Conservation (phyloP, 2,797 vertebrate genomes). For the Lemur catta region DNA sequence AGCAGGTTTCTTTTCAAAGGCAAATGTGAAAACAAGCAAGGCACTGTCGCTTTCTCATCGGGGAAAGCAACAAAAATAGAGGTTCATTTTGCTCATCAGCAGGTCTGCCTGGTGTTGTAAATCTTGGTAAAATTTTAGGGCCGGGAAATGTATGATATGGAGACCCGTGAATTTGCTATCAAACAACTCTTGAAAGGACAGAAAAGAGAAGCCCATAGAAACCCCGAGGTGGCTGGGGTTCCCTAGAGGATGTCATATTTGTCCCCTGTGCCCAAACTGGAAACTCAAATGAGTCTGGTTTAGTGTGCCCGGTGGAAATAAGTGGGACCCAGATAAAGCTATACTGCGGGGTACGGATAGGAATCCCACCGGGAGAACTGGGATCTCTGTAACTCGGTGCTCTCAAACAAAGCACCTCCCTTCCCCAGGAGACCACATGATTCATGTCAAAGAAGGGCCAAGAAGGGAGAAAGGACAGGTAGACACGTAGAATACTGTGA, state of each 20-base stretch:
- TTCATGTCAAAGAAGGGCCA: background rate
- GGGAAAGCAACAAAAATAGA: constrained; percentile 5
- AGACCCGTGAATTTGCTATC: background rate
- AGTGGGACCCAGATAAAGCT: too few species aligned
- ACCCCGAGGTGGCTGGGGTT: background rate
- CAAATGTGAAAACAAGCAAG: constrained; percentile 38
- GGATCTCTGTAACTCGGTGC: background rate
- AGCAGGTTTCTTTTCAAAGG: background rate
- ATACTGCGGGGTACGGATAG: fast-evolving
- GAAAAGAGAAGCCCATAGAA: background rate
- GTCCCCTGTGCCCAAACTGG: background rate
- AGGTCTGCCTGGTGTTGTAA: background rate
- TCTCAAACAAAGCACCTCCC: background rate
- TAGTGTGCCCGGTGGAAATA: background rate
- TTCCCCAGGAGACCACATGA: background rate
- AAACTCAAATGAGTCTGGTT: background rate
- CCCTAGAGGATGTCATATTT: background rate
- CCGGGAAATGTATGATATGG: background rate
- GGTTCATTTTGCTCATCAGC: constrained; percentile 44
- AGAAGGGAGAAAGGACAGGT: background rate
- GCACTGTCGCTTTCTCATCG: constrained; percentile 21
- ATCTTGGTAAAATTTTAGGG: constrained; percentile 4
- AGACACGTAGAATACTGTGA: background rate
- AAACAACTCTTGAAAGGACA: constrained; percentile 9
- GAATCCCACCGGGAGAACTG: background rate